Percentiles rank a stretch among this genome's conserved stretches.
These are phyloP conservation scores for Rafetus swinhoei DNA, from an alignment of 2,113 vertebrate genomes.

Conservation along the genomic window DNA sequence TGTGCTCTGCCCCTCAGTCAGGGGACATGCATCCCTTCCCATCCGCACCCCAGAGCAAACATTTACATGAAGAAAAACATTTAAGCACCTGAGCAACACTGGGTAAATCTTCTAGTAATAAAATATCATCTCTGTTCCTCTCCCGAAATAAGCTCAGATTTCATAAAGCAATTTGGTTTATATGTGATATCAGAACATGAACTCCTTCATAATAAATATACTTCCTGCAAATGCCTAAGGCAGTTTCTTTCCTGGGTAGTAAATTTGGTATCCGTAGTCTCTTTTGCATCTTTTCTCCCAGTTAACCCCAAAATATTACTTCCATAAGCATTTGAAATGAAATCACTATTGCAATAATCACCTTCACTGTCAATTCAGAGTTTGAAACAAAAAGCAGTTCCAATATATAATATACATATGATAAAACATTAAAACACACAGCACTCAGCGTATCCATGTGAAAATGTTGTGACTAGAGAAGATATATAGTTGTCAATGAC, in stretches of 20 bases:
- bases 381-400: background rate
- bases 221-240: background rate
- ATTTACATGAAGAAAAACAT: too few species aligned
- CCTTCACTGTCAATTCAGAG: background rate
- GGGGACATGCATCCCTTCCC: too few species aligned
- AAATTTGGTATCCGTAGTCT: background rate
- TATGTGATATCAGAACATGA: background rate
- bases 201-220: background rate
- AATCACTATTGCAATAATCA: background rate
- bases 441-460: background rate
- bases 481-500: background rate
- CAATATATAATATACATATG: background rate
- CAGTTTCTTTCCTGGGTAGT: background rate
- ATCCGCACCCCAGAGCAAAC: too few species aligned
- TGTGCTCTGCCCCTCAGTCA: too few species aligned
- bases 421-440: background rate
- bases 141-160: slow-evolving; percentile 32
- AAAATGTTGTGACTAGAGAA: background rate
- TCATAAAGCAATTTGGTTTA: slow-evolving; percentile 31
- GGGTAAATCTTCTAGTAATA: background rate
- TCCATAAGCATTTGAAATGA: background rate
- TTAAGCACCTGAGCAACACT: too few species aligned
- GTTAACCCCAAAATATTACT: background rate
- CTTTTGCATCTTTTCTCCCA: background rate
- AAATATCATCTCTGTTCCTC: background rate